Evolutionary conservation across 2,888 invertebrate species (phyloP).

Genomic region (Ariolimax columbianus): DNA sequence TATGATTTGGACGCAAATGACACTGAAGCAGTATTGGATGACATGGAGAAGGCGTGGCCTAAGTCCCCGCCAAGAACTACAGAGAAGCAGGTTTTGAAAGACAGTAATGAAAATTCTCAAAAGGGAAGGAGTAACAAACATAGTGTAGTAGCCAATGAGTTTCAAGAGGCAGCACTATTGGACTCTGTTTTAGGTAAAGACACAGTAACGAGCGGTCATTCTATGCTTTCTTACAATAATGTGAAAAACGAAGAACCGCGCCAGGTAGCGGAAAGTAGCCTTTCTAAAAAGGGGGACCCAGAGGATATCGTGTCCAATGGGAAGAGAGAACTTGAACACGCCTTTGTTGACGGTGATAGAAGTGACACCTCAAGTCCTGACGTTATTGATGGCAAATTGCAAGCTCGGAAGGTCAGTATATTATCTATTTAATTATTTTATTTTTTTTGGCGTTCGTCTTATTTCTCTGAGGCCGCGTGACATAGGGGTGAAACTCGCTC

Average conservation of each 20-base stretch:
- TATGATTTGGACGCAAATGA: slow-evolving; percentile 43
- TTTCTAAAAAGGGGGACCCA: neutral
- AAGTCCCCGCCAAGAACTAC: slow-evolving; percentile 5
- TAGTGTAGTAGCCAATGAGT: neutral
- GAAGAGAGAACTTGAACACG: neutral
- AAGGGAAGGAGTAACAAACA: neutral
- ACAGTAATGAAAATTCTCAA: slow-evolving; percentile 40
- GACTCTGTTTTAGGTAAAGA: neutral
- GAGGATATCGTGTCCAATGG: slow-evolving; percentile 10
- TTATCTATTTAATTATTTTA: neutral
- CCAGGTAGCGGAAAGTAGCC: neutral
- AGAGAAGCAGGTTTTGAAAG: slow-evolving; percentile 30
- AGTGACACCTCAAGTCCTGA: slow-evolving; percentile 40
- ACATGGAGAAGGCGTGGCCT: slow-evolving; percentile 46
- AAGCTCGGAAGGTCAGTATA: slow-evolving; percentile 19
- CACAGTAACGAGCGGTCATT: neutral
- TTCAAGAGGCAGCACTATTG: neutral
- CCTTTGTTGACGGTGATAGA: neutral
- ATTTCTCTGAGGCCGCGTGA: too few relatives aligned
- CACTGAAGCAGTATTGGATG: slow-evolving; percentile 39
- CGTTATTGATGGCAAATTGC: neutral
- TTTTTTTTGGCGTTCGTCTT: neutral
- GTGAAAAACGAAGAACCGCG: neutral
- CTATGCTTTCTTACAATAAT: neutral
- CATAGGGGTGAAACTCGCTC: too few relatives aligned